Base-by-base conservation (phyloP, 2,888 invertebrate species). In the Agrypnus murinus region DNA sequence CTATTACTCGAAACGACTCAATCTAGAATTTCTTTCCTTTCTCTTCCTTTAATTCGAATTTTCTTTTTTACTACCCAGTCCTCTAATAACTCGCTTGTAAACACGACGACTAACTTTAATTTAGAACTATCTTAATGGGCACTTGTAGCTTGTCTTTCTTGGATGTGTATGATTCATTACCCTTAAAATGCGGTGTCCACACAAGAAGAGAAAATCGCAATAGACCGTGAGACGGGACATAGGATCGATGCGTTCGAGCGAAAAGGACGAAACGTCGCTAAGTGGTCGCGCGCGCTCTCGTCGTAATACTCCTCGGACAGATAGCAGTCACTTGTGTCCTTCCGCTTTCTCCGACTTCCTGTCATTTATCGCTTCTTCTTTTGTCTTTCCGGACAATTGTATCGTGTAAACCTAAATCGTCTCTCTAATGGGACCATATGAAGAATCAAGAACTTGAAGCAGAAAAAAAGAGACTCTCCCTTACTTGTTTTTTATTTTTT, bases 291-390 rank as follows among this genome's bases (percentile, higher is more conserved):
- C 75, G 25, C 25, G 2, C 5, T 25, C 25, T 25, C 60, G 53
- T 76, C 75, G 77, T n/a, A n/a, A n/a, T n/a, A n/a, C n/a, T n/a
- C n/a, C n/a, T 74, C 77, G 77, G 80, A 77, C 78, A 74, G 76
- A 75, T 74, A 80, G 25, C 25, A 25, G 78, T 81, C 80, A 78
- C 78, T 78, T 74, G 75, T 75, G 77, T 79, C 75, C 79, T 80
- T 80, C 80, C 81, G 80, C 77, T 79, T 79, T 64, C 58, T 46
- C 57, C 48, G 36, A 40, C 58, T 69, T 69, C 79, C 81, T 77
- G 79, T 77, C 80, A 80, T 80, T 81, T 80, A 80, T 80, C 78
- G 79, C 78, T 78, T 77, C 78, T 79, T 77, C 77, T 77, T 77
- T 79, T 79, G 78, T 79, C 78, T 79, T 75, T 77, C 72, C 74